Evolutionary conservation across 2,888 invertebrate genomes (phyloP), one percentile per base, ranked within the genome.

Genomic region (Chironomus riparius): DNA sequence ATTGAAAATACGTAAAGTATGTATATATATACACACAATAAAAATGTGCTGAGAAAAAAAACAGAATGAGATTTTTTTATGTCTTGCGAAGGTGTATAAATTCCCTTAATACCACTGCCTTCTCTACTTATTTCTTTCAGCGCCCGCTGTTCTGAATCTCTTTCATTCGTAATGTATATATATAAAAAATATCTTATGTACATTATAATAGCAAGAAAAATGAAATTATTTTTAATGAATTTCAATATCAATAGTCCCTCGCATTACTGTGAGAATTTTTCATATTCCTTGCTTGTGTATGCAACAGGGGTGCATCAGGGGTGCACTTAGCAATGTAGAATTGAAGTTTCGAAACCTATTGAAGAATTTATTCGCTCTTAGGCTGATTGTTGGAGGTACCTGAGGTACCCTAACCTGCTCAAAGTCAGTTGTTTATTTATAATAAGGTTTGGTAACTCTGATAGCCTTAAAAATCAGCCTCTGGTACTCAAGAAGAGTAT

Each of bases 201-300:
- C 15, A 56, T n/a, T 15, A 7, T 56, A 18, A 56, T 56, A 15
- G 56, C 18, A 13, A 56, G 1, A 38, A 10, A 38, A 10, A 38
- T 38, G 10, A 38, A 38, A 38, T 38, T 56, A 15, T 56, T 65
- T 65, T 65, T 65, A 65, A 65, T 65, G 65, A 65, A 65, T 65
- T 65, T 65, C 65, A 65, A 65, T 65, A 65, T 65, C 65, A 65
- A 65, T 65, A 65, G 65, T 65, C 56, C 38, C 56, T 56, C 56
- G 56, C 56, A 18, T 7, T 56, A 38, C 38, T 38, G 38, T 38
- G 38, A 38, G 38, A 38, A 38, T 38, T 38, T 38, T 38, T 38
- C 38, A 38, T 38, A 38, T 38, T 38, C 38, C 38, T 38, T 38
- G 38, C 38, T 38, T 38, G 38, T 38, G 38, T 7, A 38, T 38